A percentile compares a stretch with the other conserved stretches of the same genome.
These are phyloP conservation scores for Merluccius polli DNA, from an alignment of 2,797 vertebrate genomes.

Conservation along the genomic window DNA sequence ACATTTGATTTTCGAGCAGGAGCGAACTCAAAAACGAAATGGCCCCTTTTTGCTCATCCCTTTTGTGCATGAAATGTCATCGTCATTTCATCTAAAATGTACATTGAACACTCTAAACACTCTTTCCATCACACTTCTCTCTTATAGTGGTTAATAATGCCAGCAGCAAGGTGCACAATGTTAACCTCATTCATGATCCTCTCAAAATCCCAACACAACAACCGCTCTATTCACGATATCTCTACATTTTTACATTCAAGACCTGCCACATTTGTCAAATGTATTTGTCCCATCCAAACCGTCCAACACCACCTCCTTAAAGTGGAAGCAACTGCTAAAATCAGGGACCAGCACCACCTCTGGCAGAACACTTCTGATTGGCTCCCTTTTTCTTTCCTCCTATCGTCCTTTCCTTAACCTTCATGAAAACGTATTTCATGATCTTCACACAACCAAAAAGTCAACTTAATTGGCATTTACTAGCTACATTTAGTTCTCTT, in stretches of 20 bases:
- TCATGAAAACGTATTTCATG: background rate
- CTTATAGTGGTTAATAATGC: background rate
- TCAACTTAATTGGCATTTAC: background rate
- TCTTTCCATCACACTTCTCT: conserved; percentile 39
- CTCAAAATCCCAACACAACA: background rate
- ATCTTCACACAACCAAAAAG: background rate
- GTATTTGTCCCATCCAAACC: background rate
- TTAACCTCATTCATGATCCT: background rate
- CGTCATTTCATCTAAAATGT: conserved; percentile 27
- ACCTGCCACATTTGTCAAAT: background rate
- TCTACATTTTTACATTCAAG: conserved; percentile 44
- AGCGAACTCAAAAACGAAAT: background rate
- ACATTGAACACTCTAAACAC: conserved; percentile 29
- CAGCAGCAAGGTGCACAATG: background rate
- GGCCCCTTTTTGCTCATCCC: background rate
- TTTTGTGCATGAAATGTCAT: conserved; percentile 24
- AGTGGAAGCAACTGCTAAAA: background rate
- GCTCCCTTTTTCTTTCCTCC: background rate
- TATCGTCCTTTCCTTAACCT: background rate
- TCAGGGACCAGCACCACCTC: background rate
- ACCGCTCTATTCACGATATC: background rate
- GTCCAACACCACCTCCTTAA: background rate
- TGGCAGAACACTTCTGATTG: background rate
- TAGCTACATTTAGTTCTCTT: background rate
- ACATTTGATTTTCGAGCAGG: background rate